Base-by-base conservation (phyloP, 2,888 invertebrate species). In the Oscheius onirici region DNA sequence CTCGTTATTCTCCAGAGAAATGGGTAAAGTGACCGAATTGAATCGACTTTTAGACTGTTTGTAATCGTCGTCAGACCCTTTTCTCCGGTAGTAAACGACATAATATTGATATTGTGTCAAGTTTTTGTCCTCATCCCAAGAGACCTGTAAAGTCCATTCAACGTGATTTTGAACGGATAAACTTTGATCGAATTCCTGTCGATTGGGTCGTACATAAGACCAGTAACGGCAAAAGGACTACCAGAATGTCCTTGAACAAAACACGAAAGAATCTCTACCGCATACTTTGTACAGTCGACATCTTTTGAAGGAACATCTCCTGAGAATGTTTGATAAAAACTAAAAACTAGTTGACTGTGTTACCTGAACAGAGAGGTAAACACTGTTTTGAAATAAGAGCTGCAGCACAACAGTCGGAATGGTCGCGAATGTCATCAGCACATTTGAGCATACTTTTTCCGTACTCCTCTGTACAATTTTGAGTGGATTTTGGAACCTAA, bases 341-440 rank as follows among this genome's bases (percentile, higher is more conserved):
- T 3, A 49, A 28, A 55, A n/a, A 63, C 43, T 41, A 22, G n/a
- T n/a, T n/a, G n/a, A n/a, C n/a, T 17, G 20, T 1, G 1, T 74
- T 76, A 49, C 81, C 81, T 17, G 77, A 74, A 55, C 81, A 82
- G 10, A 82, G 66, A 24, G 79, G 74, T 11, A 82, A 67, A 67
- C 81, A 82, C 41, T 73, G 70, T 10, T 60, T 49, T 1, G 72
- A 58, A 5, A 82, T 77, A 8, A 74, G 72, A 17, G 65, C 63
- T 10, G 63, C 69, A 2, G 73, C 55, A 52, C 81, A 82, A 49
- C 81, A 82, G 41, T 82, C 81, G 6, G 77, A 74, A 68, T 82
- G 81, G 66, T 82, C 81, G 8, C 75, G 69, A n/a, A 72, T 65
- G 49, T 80, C 80, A 1, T 69, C 51, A 3, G 81, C 78, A 51